phyloP scores from a whole-genome alignment of 2,113 vertebrate genomes.

The Chaetodon trifascialis region DNA sequence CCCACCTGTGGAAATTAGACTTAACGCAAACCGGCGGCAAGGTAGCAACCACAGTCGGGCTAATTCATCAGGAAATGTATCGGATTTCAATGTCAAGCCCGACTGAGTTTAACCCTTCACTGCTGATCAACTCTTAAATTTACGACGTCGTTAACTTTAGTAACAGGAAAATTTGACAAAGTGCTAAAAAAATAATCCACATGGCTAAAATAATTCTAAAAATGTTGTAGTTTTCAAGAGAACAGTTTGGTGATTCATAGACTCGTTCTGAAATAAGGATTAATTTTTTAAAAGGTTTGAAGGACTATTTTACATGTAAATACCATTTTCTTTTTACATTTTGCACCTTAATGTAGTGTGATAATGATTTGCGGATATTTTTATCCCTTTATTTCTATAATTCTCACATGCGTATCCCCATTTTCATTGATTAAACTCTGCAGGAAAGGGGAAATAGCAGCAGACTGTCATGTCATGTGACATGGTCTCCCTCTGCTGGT shows the following conservation, averaged over 20 bases:
- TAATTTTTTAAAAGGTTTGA: neutral
- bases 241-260: neutral
- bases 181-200: neutral
- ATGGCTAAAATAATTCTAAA: neutral
- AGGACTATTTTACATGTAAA: neutral
- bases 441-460: neutral
- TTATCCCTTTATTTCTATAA: neutral
- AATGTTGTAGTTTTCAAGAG: neutral
- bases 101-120: constrained; percentile 69
- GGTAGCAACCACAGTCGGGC: neutral
- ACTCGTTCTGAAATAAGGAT: neutral
- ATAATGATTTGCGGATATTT: neutral
- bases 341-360: neutral
- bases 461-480: constrained; percentile 22
- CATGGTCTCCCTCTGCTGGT: constrained; percentile 81
- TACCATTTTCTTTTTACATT: neutral
- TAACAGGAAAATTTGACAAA: neutral
- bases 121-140: neutral
- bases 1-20: constrained; percentile 6
- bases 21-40: neutral
- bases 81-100: constrained; percentile 54
- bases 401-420: neutral
- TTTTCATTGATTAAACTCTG: neutral
- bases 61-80: constrained; percentile 41
- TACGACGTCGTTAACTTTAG: neutral